A percentile compares a stretch with the other conserved stretches of the same genome.
Conservation (phyloP, 2,113 vertebrate species). For the Numenius arquata region DNA sequence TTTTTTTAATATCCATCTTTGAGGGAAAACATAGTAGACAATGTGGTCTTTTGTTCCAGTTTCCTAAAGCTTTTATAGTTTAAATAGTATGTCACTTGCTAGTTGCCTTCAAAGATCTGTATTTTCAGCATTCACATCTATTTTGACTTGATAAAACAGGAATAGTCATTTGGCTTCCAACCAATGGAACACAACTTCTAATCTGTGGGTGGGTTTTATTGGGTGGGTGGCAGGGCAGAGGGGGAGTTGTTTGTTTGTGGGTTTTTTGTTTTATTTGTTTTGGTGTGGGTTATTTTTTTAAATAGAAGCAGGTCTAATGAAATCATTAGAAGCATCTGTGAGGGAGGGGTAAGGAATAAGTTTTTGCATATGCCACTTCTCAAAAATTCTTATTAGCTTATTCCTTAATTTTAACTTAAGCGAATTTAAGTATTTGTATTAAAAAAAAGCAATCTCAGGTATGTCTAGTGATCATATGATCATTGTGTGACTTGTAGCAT, state of each 20-base stretch:
- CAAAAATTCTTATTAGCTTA: neutral
- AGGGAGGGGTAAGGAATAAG: neutral
- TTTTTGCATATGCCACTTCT: neutral
- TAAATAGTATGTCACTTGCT: neutral
- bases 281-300: neutral
- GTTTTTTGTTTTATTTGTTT: neutral
- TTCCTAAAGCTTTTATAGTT: neutral
- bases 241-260: neutral
- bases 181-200: neutral
- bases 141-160: neutral
- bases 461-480: neutral
- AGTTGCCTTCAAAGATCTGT: neutral
- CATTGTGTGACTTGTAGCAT: neutral
- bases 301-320: neutral
- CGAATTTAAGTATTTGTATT: neutral
- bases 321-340: neutral
- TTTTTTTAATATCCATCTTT: neutral
- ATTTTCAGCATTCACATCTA: neutral
- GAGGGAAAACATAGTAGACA: neutral
- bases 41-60: neutral
- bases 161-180: neutral
- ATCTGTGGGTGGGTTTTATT: no score
- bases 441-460: neutral
- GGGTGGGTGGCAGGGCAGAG: no score
- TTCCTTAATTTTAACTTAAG: neutral